phyloP scores from a whole-genome alignment of 1,140 invertebrate species.

The Fopius arisanus region DNA sequence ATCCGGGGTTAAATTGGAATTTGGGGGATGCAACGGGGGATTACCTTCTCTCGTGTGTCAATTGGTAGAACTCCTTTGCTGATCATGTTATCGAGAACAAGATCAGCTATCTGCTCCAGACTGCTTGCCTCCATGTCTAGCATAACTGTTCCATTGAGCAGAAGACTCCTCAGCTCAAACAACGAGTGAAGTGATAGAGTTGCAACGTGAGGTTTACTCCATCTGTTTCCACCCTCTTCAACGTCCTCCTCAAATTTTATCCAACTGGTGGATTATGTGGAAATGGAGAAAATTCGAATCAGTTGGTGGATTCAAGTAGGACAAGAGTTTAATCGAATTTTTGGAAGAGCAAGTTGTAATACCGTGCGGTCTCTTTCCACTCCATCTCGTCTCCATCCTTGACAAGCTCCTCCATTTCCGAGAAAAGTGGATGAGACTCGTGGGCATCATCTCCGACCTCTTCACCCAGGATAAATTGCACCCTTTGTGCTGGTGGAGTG shows the following conservation, averaged over 20 bases:
- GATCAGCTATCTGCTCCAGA: constrained; percentile 88
- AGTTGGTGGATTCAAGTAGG: not conserved
- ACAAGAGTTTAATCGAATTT: not conserved
- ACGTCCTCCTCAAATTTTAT: constrained; percentile 96
- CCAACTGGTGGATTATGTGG: constrained; percentile 70
- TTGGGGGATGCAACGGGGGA: too few species aligned
- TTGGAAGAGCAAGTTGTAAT: constrained; percentile 11
- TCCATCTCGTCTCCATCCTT: constrained; percentile 87
- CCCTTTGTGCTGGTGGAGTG: constrained; percentile 87
- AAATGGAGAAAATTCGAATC: constrained; percentile 16
- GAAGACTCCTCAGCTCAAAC: constrained; percentile 85
- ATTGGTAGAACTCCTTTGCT: constrained; percentile 78
- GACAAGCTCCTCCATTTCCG: constrained; percentile 94
- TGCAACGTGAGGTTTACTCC: constrained; percentile 95
- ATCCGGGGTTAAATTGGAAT: not conserved
- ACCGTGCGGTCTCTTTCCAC: constrained; percentile 97
- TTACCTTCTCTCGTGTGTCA: constrained; percentile 80
- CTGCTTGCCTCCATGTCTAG: constrained; percentile 88
- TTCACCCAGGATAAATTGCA: constrained; percentile 96
- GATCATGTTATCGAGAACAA: constrained; percentile 92
- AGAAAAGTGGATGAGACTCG: constrained; percentile 89
- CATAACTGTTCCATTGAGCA: constrained; percentile 90
- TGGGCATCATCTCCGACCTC: constrained; percentile 86
- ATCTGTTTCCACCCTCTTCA: constrained; percentile 91
- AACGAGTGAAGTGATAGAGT: constrained; percentile 90